Conservation (phyloP, 1,140 invertebrate genomes). For the Hyphantria cunea region DNA sequence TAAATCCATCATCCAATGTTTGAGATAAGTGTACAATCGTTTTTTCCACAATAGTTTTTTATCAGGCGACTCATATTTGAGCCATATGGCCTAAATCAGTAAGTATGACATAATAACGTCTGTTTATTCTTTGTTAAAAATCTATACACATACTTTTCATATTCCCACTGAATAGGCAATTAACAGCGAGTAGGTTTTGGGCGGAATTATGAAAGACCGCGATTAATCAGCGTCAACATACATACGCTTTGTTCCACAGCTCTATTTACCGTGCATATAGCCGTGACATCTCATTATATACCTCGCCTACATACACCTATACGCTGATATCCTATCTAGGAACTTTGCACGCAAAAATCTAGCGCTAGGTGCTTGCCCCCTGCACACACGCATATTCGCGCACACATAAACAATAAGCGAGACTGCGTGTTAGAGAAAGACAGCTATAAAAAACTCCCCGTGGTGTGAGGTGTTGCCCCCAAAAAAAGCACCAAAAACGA, state of each 20-base stretch:
- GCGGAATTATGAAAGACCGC: slow-evolving; percentile 71
- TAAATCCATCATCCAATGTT: too few relatives aligned
- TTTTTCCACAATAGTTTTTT: too few relatives aligned
- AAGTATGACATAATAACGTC: background rate
- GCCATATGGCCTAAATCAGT: too few relatives aligned
- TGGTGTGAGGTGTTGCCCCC: slow-evolving; percentile 78
- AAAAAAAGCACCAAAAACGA: slow-evolving; percentile 81
- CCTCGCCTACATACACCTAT: slow-evolving; percentile 51
- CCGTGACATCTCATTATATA: slow-evolving; percentile 78
- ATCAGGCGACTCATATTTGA: too few relatives aligned
- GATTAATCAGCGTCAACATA: slow-evolving; percentile 74
- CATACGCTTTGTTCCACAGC: slow-evolving; percentile 63
- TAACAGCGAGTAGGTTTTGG: slow-evolving; percentile 28
- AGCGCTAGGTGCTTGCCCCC: slow-evolving; percentile 74
- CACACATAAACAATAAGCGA: slow-evolving; percentile 60
- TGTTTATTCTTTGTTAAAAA: slow-evolving; percentile 16
- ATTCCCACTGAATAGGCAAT: slow-evolving; percentile 27
- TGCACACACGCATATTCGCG: slow-evolving; percentile 44
- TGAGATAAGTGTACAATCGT: too few relatives aligned
- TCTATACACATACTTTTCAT: slow-evolving; percentile 18
- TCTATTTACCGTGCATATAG: slow-evolving; percentile 67
- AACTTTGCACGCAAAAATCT: slow-evolving; percentile 78
- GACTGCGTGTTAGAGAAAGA: slow-evolving; percentile 76
- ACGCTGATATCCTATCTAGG: slow-evolving; percentile 68
- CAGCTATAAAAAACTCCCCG: slow-evolving; percentile 76